Base-by-base conservation (phyloP, 2,113 vertebrate species). In the Hyperopisus bebe region DNA sequence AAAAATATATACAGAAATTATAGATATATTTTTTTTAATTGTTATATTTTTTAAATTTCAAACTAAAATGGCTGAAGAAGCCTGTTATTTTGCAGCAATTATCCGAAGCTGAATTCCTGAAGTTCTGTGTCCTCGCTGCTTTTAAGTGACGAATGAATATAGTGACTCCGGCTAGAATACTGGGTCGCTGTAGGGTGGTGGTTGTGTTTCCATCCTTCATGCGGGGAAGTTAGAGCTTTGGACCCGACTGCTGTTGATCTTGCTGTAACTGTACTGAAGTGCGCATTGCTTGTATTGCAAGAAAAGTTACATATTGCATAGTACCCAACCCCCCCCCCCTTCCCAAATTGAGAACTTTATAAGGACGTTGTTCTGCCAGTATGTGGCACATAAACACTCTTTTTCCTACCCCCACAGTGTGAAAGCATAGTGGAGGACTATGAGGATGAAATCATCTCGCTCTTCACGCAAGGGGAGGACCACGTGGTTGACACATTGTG, bases 381-480 rank as follows among this genome's bases (percentile, higher is more conserved):
- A 39, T 39, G 31, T 39, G 31, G 31, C 31, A 77, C 35, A 5
- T 39, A 39, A 77, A 77, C 31, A 77, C 15, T 19, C 31, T 51
- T 1, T 13, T 74, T 2, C 66, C 66, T 4, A 3, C n/a, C 62
- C 89, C 93, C 90, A 70, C 95, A 98, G 97, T 97, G 97, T 92
- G 97, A 97, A 92, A 95, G 91, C 53, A 91, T 97, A 39, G 91
- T 96, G 93, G 97, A 99, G 92, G 96, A 98, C 92, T 93, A 96
- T 86, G 98, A 98, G 94, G 97, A 98, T 86, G 96, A 97, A 89
- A 97, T 97, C 92, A 91, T 97, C 93, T 94, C 96, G 85, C 94
- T 97, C 92, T 95, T 97, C 93, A 91, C 96, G 93, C 95, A 92
- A 92, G 95, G 96, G 92, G 91, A 92, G 90, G 94, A 93, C 88